Conservation (phyloP, 2,888 invertebrate genomes). For the Dorcus hopei region DNA sequence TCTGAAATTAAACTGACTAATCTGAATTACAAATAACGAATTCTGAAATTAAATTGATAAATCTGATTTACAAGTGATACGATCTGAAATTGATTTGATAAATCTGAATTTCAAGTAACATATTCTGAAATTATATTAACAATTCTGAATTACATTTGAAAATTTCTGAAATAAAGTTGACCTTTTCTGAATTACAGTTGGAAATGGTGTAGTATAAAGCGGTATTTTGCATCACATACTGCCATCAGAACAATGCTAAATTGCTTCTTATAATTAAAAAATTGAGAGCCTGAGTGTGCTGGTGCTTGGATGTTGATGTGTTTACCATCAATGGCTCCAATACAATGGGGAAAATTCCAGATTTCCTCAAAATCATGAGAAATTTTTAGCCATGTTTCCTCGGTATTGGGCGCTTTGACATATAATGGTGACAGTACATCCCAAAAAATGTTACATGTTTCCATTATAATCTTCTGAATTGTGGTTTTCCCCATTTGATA, state of each 20-base stretch:
- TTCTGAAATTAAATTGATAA: too few relatives aligned
- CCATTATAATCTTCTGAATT: conserved; percentile 7
- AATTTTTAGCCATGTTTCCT: conserved; percentile 7
- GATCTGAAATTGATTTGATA: too few relatives aligned
- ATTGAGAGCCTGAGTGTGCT: conserved; percentile 5
- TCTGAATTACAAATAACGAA: too few relatives aligned
- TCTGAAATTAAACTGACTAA: too few relatives aligned
- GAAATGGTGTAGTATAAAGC: background rate
- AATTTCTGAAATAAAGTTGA: too few relatives aligned
- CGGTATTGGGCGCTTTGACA: conserved; percentile 6
- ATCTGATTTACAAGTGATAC: too few relatives aligned
- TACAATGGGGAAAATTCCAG: conserved; percentile 5
- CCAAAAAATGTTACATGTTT: conserved; percentile 10
- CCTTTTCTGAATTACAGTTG: too few relatives aligned
- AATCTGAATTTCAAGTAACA: too few relatives aligned
- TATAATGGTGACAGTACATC: conserved; percentile 6
- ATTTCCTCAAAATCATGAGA: conserved; percentile 4
- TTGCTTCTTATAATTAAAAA: conserved; percentile 10
- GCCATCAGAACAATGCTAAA: conserved; percentile 11
- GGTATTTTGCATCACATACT: conserved; percentile 6
- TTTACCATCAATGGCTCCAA: conserved; percentile 6
- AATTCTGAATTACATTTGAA: too few relatives aligned
- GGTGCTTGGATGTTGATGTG: conserved; percentile 14
- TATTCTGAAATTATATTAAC: too few relatives aligned
- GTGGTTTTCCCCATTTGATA: conserved; percentile 10